phyloP scores from a whole-genome alignment of 1,140 invertebrate genomes.

The Microplitis demolitor region DNA sequence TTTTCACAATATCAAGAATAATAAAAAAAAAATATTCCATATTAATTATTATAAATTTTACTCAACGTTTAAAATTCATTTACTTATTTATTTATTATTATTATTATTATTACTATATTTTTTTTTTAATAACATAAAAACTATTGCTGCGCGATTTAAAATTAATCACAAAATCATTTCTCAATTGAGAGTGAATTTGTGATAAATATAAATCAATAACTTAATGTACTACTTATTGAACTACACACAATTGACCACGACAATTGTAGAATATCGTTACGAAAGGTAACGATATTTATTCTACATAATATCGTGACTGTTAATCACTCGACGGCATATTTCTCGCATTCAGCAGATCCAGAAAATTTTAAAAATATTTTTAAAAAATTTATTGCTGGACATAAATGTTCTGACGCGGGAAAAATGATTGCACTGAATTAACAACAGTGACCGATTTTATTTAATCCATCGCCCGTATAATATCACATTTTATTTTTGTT shows the following conservation, averaged over 20 bases:
- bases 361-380: background rate
- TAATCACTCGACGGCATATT: slow-evolving; percentile 10
- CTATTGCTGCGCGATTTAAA: background rate
- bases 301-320: slow-evolving; percentile 4
- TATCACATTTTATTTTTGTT: background rate
- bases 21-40: background rate
- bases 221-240: background rate
- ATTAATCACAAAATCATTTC: background rate
- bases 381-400: background rate
- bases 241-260: slow-evolving; percentile 12
- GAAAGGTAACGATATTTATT: background rate
- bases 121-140: background rate
- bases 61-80: background rate
- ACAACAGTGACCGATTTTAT: slow-evolving; percentile 8
- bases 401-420: background rate
- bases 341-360: background rate
- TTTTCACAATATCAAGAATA: background rate
- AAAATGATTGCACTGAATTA: slow-evolving; percentile 25
- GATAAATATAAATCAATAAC: slow-evolving; percentile 17
- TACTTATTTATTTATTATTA: no score
- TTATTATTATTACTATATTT: no score
- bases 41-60: background rate
- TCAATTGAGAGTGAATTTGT: background rate
- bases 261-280: slow-evolving; percentile 7
- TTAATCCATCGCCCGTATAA: background rate